phyloP scores from a whole-genome alignment of 2,113 vertebrate species.

The Serilophus lunatus region DNA sequence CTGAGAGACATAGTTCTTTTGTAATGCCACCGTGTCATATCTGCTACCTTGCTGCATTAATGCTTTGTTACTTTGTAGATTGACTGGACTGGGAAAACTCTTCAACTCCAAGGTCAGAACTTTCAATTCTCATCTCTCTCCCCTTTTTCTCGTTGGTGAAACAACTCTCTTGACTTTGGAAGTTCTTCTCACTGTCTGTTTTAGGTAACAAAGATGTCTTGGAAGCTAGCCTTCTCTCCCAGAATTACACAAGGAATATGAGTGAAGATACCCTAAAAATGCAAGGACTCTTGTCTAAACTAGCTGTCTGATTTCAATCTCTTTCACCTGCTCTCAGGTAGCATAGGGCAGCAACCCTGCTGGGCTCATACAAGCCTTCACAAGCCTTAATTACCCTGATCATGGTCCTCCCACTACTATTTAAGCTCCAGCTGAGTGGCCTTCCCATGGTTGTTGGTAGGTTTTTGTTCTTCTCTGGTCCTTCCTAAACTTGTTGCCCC shows the following conservation, averaged over 20 bases:
- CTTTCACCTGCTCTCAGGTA: not conserved
- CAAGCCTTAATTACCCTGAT: not conserved
- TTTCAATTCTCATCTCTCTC: not conserved
- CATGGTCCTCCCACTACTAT: not conserved
- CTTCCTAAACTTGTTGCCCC: not conserved
- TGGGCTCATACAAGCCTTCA: not conserved
- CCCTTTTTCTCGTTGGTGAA: not conserved
- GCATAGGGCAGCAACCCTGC: not conserved
- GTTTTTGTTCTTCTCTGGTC: not conserved
- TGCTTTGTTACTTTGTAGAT: not conserved
- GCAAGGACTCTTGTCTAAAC: not conserved
- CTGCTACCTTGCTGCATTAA: not conserved
- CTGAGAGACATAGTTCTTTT: not conserved
- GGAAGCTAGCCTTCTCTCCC: not conserved
- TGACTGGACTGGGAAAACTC: not conserved
- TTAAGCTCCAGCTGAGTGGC: not conserved
- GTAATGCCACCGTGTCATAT: not conserved
- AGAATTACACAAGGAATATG: not conserved
- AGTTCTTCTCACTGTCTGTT: not conserved
- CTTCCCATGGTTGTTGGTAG: not conserved
- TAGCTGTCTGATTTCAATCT: not conserved
- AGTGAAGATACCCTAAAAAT: not conserved
- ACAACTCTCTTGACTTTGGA: not conserved
- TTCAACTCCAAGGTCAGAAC: not conserved
- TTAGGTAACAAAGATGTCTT: not conserved